phyloP scores from a whole-genome alignment of 2,888 invertebrate genomes.

The Drosophila eohydei region DNA sequence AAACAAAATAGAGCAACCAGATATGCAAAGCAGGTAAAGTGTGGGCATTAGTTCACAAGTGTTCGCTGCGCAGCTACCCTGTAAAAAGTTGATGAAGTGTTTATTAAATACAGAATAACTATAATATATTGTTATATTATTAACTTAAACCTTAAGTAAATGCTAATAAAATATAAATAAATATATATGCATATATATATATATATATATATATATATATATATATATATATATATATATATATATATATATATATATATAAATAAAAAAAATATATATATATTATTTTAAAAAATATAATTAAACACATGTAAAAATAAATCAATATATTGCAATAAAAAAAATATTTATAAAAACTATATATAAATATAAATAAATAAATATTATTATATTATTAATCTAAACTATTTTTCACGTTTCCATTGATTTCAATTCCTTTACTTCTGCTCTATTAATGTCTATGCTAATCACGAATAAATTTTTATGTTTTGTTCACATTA shows the following conservation, averaged over 20 bases:
- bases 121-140: neutral
- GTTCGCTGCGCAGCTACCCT: neutral
- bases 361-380: too few relatives aligned
- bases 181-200: too few relatives aligned
- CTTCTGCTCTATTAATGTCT: neutral
- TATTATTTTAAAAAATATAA: too few relatives aligned
- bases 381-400: too few relatives aligned
- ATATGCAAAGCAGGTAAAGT: slow-evolving; percentile 11
- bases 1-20: slow-evolving; percentile 9
- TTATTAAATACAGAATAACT: neutral
- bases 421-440: neutral
- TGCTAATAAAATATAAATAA: neutral
- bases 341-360: too few relatives aligned
- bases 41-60: neutral
- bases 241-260: too few relatives aligned
- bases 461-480: slow-evolving; percentile 2
- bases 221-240: neutral
- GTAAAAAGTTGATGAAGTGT: too few relatives aligned
- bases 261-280: too few relatives aligned
- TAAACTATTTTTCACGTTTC: too few relatives aligned
- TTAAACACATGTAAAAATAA: too few relatives aligned
- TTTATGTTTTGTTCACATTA: slow-evolving; percentile 13
- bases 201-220: too few relatives aligned
- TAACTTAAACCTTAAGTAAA: neutral
- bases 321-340: too few relatives aligned